Evolutionary conservation across 2,888 invertebrate genomes (phyloP).

Genomic region (Silvanus unidentatus): DNA sequence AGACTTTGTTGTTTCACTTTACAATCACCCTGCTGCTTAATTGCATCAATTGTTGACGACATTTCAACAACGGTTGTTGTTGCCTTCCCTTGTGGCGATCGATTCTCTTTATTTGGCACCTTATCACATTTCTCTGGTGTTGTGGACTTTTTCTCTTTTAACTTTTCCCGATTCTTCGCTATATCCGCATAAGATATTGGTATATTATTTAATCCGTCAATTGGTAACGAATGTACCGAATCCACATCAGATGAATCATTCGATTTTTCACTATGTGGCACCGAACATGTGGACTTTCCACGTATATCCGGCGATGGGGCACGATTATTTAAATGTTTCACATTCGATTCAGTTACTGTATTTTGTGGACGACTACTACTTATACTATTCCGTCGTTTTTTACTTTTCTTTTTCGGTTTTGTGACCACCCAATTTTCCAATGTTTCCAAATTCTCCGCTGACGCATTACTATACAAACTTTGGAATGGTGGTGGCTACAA

Average conservation of each 20-base stretch:
- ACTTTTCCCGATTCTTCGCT: conserved; percentile 52
- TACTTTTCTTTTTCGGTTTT: conserved; percentile 74
- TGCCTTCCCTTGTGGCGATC: conserved; percentile 10
- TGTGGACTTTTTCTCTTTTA: conserved; percentile 30
- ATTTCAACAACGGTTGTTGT: not conserved
- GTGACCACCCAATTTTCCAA: conserved; percentile 79
- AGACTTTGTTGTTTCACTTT: not conserved
- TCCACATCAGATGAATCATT: conserved; percentile 77
- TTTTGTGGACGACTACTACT: conserved; percentile 39
- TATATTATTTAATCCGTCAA: conserved; percentile 42
- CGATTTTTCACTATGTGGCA: conserved; percentile 78
- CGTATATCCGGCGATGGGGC: conserved; percentile 37
- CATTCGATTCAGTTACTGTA: conserved; percentile 11
- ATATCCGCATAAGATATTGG: conserved; percentile 74
- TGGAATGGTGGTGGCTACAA: conserved; percentile 29
- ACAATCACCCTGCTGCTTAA: not conserved
- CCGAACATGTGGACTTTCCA: conserved; percentile 68
- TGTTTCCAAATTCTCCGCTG: conserved; percentile 48
- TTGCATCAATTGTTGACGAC: not conserved
- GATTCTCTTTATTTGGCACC: conserved; percentile 23
- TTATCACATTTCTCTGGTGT: conserved; percentile 16
- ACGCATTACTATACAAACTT: conserved; percentile 35
- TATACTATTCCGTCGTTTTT: conserved; percentile 56
- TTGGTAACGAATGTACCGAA: conserved; percentile 78
- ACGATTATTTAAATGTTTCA: conserved; percentile 12